Evolutionary conservation across 2,888 invertebrate genomes (phyloP).

Genomic region (Ormia ochracea): DNA sequence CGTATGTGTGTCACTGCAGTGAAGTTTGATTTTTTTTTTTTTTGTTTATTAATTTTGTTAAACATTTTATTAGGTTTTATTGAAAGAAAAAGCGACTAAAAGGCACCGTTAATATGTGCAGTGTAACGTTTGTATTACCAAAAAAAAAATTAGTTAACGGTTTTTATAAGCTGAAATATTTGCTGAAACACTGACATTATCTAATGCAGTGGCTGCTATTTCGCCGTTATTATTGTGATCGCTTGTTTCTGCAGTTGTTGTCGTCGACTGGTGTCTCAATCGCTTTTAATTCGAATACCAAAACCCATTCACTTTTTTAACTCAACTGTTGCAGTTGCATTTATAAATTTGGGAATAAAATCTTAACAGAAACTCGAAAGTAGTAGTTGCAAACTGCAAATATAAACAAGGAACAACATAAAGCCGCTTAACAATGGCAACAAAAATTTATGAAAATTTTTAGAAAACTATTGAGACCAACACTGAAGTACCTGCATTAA

Average conservation of each 20-base stretch:
- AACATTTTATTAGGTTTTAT: constrained; percentile 52
- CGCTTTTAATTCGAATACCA: constrained; percentile 49
- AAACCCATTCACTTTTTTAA: constrained; percentile 61
- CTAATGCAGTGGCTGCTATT: constrained; percentile 11
- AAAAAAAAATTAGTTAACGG: constrained; percentile 53
- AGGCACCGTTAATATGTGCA: constrained; percentile 49
- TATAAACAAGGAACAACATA: constrained; percentile 32
- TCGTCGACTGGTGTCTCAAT: constrained; percentile 54
- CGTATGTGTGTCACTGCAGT: constrained; percentile 39
- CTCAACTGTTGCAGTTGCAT: not conserved
- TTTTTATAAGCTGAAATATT: constrained; percentile 27
- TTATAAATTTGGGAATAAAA: not conserved
- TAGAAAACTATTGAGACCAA: constrained; percentile 28
- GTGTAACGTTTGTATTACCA: constrained; percentile 1
- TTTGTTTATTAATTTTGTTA: constrained; percentile 45
- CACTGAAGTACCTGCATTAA: too few species aligned
- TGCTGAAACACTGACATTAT: constrained; percentile 34
- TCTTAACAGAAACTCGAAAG: constrained; percentile 3
- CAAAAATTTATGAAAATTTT: not conserved
- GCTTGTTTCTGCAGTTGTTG: not conserved
- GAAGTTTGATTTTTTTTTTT: not conserved
- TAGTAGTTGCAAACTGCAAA: not conserved
- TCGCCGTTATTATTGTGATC: constrained; percentile 37
- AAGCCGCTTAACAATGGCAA: not conserved
- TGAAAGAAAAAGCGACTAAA: constrained; percentile 49